Evolutionary conservation across 2,888 invertebrate species (phyloP).

Genomic region (Pterobdella sp.): DNA sequence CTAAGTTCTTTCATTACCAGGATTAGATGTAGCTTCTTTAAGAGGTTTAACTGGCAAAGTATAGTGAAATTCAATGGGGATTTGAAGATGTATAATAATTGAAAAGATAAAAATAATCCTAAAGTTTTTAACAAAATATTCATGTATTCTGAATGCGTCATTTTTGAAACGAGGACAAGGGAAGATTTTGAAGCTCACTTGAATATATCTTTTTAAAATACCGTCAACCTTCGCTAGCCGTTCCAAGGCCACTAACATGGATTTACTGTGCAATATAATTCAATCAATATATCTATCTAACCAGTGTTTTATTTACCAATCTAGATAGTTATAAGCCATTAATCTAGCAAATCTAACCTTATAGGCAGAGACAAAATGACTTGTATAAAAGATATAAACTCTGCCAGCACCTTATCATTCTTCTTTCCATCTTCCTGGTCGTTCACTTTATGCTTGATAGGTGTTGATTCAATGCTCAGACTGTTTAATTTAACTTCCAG

Average conservation of each 20-base stretch:
- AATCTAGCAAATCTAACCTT: conserved; percentile 41
- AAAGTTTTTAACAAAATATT: conserved; percentile 1
- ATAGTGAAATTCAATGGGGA: no score
- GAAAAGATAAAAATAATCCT: neutral
- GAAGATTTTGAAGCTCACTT: conserved; percentile 1
- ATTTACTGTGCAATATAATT: conserved; percentile 56
- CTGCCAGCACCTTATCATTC: conserved; percentile 54
- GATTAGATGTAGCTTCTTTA: conserved; percentile 81
- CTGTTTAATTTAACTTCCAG: neutral
- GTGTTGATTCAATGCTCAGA: neutral
- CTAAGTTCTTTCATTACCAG: conserved; percentile 77
- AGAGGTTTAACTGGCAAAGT: conserved; percentile 83
- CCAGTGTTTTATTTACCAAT: no score
- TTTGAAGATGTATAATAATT: neutral
- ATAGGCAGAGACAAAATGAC: conserved; percentile 86
- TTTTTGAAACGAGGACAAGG: no score
- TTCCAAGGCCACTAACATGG: conserved; percentile 78
- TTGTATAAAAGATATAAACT: conserved; percentile 70
- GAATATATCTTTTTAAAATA: conserved; percentile 11
- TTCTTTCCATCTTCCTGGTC: neutral
- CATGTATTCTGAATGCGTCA: neutral
- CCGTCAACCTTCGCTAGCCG: conserved; percentile 65
- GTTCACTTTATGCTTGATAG: no score
- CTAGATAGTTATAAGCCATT: no score
- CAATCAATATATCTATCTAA: no score